Percentiles rank a stretch among this genome's conserved stretches.
Evolutionary conservation across 1,140 invertebrate species (phyloP).

Genomic region (Drosophila pseudoananassae): DNA sequence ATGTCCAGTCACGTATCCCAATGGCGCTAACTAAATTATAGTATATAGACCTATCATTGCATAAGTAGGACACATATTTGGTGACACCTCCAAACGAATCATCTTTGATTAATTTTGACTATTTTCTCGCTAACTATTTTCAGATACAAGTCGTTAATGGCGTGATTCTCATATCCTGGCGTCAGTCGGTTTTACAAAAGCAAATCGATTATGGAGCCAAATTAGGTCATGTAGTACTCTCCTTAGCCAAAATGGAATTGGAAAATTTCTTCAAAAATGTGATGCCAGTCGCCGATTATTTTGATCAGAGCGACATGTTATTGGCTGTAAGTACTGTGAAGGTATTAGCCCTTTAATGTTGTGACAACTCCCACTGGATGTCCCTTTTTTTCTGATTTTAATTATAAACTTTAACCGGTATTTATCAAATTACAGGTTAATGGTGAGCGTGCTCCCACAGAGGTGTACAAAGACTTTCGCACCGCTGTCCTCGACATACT

Average conservation of each 20-base stretch:
- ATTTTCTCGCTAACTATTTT: background rate
- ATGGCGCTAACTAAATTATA: slow-evolving; percentile 6
- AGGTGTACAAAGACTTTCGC: slow-evolving; percentile 92
- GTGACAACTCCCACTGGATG: no score
- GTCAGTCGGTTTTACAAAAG: slow-evolving; percentile 91
- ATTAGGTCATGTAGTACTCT: slow-evolving; percentile 93
- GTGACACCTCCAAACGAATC: background rate
- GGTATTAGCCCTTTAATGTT: no score
- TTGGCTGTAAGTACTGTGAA: slow-evolving; percentile 88
- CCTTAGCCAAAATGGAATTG: slow-evolving; percentile 93
- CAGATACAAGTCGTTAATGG: slow-evolving; percentile 94
- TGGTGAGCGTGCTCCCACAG: slow-evolving; percentile 91
- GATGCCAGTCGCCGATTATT: slow-evolving; percentile 94
- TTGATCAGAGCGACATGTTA: slow-evolving; percentile 93
- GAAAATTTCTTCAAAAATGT: slow-evolving; percentile 95
- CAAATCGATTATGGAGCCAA: slow-evolving; percentile 96
- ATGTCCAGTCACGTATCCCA: slow-evolving; percentile 5
- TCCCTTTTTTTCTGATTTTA: background rate
- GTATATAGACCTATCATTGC: slow-evolving; percentile 12
- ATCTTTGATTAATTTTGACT: slow-evolving; percentile 1
- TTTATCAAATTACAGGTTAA: slow-evolving; percentile 87
- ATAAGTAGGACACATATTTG: slow-evolving; percentile 5
- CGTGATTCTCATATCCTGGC: slow-evolving; percentile 93
- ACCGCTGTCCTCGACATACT: slow-evolving; percentile 89
- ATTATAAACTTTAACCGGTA: background rate